phyloP scores from a whole-genome alignment of 37 sponge, comb jelly and placozoan genomes.

The Chondrilla cf. caribensis region DNA sequence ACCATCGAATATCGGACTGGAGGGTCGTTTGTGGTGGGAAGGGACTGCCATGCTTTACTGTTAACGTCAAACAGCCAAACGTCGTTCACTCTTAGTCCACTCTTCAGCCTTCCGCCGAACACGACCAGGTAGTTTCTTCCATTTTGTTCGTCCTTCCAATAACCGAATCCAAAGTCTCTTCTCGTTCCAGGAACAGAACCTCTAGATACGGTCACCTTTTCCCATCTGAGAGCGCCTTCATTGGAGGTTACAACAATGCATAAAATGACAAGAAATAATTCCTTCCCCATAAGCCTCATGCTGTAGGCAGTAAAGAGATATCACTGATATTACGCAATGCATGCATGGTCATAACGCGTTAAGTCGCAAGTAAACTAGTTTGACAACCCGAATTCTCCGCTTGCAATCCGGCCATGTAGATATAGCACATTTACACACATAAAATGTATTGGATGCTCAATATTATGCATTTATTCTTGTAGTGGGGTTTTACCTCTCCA shows the following conservation, averaged over 20 bases:
- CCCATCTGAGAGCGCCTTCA: not conserved
- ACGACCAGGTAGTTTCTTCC: slow-evolving; percentile 12
- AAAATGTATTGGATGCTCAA: too few relatives aligned
- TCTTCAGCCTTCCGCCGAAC: slow-evolving; percentile 12
- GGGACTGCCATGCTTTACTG: not conserved
- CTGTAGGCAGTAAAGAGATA: too few relatives aligned
- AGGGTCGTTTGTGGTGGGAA: not conserved
- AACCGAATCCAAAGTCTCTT: slow-evolving; percentile 13
- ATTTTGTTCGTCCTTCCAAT: not conserved
- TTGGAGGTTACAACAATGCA: not conserved
- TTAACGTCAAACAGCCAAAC: slow-evolving; percentile 34
- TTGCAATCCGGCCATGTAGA: too few relatives aligned
- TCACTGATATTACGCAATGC: too few relatives aligned
- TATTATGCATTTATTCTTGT: too few relatives aligned
- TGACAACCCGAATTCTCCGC: too few relatives aligned
- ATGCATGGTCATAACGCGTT: too few relatives aligned
- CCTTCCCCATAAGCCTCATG: too few relatives aligned
- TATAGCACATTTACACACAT: too few relatives aligned
- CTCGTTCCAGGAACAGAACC: not conserved
- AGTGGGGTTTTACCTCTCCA: too few relatives aligned
- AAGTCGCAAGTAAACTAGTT: too few relatives aligned
- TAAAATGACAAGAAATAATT: not conserved
- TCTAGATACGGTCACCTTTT: not conserved
- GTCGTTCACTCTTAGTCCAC: slow-evolving; percentile 10
- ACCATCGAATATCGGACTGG: slow-evolving; percentile 1